A percentile compares a stretch with the other conserved stretches of the same genome.
phyloP scores from a whole-genome alignment of 2,797 vertebrate genomes.

The Poecilia gillii region DNA sequence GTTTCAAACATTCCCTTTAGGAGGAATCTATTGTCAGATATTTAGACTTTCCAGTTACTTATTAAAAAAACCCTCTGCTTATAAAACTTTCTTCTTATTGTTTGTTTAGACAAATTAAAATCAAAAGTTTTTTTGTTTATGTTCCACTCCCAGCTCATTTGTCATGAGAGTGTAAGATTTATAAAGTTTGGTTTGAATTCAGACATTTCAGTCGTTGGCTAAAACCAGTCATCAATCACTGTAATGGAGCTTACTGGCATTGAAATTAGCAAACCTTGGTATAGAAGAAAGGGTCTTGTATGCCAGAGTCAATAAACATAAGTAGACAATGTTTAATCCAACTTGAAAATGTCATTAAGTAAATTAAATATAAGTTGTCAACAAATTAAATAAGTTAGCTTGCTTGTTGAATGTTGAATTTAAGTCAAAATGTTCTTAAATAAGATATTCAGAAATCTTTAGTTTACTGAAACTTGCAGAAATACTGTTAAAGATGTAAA shows the following conservation, averaged over 20 bases:
- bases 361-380: not conserved
- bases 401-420: not conserved
- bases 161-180: slow-evolving; percentile 56
- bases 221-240: slow-evolving; percentile 25
- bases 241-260: slow-evolving; percentile 1
- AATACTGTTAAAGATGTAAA: not conserved
- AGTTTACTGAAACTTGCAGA: not conserved
- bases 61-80: not conserved
- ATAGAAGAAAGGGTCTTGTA: not conserved
- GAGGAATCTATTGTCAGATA: not conserved
- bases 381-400: not conserved
- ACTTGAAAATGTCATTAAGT: not conserved
- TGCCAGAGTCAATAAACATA: not conserved
- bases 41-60: not conserved
- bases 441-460: not conserved
- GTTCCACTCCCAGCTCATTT: slow-evolving; percentile 48
- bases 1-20: not conserved
- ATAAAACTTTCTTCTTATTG: not conserved
- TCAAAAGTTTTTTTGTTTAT: not conserved
- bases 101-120: slow-evolving; percentile 8
- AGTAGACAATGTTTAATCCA: not conserved
- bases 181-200: slow-evolving; percentile 55
- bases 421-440: not conserved
- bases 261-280: not conserved
- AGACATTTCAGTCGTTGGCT: slow-evolving; percentile 25